Conservation (phyloP, 2,113 vertebrate species). For the Penelope pileata region DNA sequence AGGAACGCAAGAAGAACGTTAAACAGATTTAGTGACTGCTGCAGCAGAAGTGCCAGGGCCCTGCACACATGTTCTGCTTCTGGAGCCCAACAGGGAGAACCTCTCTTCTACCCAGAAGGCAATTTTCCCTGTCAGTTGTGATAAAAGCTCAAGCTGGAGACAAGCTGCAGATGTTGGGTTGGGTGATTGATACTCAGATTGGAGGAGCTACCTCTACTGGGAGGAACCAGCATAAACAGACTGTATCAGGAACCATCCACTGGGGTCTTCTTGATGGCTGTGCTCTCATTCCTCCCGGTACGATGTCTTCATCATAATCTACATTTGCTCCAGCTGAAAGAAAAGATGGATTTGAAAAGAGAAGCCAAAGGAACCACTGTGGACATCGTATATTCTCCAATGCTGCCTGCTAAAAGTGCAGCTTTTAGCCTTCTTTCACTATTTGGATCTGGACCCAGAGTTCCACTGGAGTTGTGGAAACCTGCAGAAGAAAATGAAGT, state of each 20-base stretch:
- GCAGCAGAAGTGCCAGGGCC: neutral
- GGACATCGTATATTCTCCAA: neutral
- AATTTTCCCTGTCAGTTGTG: neutral
- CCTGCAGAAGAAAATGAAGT: neutral
- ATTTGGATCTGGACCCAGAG: neutral
- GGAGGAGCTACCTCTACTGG: neutral
- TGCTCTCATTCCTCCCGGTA: neutral
- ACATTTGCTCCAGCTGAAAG: neutral
- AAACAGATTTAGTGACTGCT: neutral
- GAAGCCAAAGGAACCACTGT: neutral
- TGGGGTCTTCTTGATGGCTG: neutral
- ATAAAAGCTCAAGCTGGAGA: neutral
- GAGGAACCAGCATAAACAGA: neutral
- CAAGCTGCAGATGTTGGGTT: neutral
- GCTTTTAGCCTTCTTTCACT: neutral
- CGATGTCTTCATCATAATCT: neutral
- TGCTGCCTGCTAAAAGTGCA: neutral
- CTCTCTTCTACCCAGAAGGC: neutral
- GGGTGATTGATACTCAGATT: neutral
- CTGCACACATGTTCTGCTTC: accelerated
- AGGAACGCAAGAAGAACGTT: neutral
- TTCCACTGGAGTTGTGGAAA: neutral
- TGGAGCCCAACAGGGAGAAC: neutral
- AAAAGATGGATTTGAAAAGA: neutral
- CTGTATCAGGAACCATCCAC: neutral